Conservation (phyloP, 2,113 vertebrate species). For the Pyxicephalus adspersus region DNA sequence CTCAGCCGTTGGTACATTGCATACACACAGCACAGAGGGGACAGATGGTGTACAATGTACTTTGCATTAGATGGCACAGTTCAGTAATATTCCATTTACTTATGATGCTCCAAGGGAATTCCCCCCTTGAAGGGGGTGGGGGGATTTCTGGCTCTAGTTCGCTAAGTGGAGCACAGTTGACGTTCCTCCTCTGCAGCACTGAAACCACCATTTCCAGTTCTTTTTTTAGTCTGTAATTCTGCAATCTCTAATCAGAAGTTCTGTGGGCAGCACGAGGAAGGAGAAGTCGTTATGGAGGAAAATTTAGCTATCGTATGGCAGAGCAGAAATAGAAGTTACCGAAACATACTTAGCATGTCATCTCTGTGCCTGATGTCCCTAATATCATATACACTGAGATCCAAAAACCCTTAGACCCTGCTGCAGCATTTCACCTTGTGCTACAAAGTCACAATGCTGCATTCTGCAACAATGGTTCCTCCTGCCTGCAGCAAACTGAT, state of each 20-base stretch:
- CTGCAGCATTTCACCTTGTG: no score
- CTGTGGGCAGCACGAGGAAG: slow-evolving; percentile 19
- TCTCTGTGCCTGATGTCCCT: no score
- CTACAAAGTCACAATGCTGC: no score
- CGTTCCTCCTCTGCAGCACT: not conserved
- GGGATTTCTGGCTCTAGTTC: no score
- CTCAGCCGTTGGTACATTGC: not conserved
- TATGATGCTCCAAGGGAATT: no score
- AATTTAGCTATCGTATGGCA: not conserved
- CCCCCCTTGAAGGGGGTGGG: no score
- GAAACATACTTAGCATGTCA: not conserved
- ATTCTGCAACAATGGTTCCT: no score
- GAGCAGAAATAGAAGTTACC: not conserved
- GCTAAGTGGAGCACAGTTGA: not conserved
- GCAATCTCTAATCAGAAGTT: slow-evolving; percentile 46
- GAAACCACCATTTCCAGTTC: slow-evolving; percentile 25
- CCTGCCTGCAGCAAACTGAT: no score
- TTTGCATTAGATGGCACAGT: not conserved
- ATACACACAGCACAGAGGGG: not conserved
- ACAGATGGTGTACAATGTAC: not conserved
- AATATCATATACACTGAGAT: no score
- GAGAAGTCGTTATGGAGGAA: slow-evolving; percentile 31
- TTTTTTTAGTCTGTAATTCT: slow-evolving; percentile 27
- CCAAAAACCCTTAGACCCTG: no score
- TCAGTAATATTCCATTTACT: no score